Evolutionary conservation across 2,888 invertebrate genomes (phyloP), one percentile per base, ranked within the genome.

Genomic region (Itoplectis maculator): DNA sequence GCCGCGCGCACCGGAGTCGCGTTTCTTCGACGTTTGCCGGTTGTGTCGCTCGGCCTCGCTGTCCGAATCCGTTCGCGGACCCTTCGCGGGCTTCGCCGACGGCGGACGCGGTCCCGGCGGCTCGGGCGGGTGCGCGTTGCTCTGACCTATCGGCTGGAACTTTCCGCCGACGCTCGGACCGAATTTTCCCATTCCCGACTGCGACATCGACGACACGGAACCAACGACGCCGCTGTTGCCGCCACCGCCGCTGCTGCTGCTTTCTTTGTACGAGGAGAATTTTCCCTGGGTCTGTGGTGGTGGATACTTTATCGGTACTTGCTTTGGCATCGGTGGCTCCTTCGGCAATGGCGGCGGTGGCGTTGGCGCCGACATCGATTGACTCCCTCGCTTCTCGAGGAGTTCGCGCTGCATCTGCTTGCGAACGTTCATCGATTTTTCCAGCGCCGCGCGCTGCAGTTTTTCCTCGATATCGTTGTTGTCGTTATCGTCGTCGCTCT

Each of bases 11-110:
- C 93, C 56, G 81, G 93, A 93, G 1, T 94, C 93, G n/a, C 94
- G 94, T 80, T 93, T 94, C 74, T 94, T 90, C 45, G 88, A 89
- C 18, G 89, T 89, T 5, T 94, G 91, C 20, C 94, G 85, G 23
- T 66, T 79, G 56, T 77, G 86, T 3, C 86, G 87, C 45, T 91
- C 93, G 0, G 88, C 86, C 18, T 93, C 93, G 76, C 92, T 92
- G 23, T 93, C 93, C 0, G 93, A 93, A 65, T 95, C 95, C 1
- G 95, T 94, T 88, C 95, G 94, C 18, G 94, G 94, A 47, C 94
- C 94, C 81, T 95, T 94, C 88, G 94, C 94, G 85, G 93, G 94
- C 15, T 89, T 91, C 42, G 92, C 91, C 8, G 90, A 87, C 3
- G 91, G 91, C 42, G 91, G 89, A 8, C 89, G 89, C 3, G 90